A percentile compares a stretch with the other conserved stretches of the same genome.
phyloP scores from a whole-genome alignment of 2,888 invertebrate species.

The Mythimna ferrago region DNA sequence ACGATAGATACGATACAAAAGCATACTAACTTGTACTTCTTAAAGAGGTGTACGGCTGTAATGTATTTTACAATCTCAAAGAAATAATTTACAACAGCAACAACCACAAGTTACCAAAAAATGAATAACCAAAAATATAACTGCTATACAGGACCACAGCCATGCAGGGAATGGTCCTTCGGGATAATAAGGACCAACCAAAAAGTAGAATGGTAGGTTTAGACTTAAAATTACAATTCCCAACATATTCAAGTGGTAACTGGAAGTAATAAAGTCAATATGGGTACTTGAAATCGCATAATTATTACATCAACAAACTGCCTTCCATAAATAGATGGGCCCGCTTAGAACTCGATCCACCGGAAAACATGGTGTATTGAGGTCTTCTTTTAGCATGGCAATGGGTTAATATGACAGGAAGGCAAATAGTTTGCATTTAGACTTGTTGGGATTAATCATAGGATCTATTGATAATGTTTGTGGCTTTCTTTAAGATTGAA shows the following conservation, averaged over 20 bases:
- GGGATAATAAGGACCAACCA: neutral
- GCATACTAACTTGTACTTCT: neutral
- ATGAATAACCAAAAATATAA: neutral
- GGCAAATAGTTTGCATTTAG: neutral
- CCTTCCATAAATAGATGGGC: conserved; percentile 18
- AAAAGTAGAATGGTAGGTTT: neutral
- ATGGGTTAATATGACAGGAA: conserved; percentile 19
- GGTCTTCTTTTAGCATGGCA: neutral
- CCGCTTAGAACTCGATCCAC: conserved; percentile 1
- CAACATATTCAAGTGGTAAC: neutral
- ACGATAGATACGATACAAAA: too few species aligned
- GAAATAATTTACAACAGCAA: neutral
- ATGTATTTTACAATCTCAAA: neutral
- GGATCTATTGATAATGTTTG: neutral
- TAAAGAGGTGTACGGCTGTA: neutral
- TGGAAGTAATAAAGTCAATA: conserved; percentile 16
- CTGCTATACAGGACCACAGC: neutral
- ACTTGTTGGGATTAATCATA: neutral
- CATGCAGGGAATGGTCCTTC: neutral
- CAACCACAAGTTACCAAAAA: neutral
- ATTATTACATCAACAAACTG: conserved; percentile 19
- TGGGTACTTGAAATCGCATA: conserved; percentile 1
- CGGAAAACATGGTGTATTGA: conserved; percentile 10
- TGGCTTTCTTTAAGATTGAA: neutral
- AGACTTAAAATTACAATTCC: neutral